Evolutionary conservation across 1,140 invertebrate genomes (phyloP), one percentile per base, ranked within the genome.

Genomic region (Rhizoglyphus robini): DNA sequence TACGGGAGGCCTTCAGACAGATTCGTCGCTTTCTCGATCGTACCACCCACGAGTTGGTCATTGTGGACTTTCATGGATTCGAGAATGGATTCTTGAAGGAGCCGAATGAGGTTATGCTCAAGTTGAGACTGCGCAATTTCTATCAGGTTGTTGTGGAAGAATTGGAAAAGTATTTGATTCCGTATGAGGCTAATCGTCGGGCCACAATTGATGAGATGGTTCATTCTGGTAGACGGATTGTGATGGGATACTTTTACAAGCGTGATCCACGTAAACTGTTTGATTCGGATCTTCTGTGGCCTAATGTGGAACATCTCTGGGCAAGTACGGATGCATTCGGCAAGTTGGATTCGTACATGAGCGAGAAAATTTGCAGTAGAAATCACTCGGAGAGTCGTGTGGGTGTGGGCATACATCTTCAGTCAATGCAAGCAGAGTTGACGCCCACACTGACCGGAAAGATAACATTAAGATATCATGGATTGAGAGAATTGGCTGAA

Each of bases 381-480:
- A 27, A 13, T 18, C 1, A n/a, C 15, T 58, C 54, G n/a, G 18
- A n/a, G 18, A 2, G n/a, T 58, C 15, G n/a, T 29, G 29, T 8
- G n/a, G 15, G n/a, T 58, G 3, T 30, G n/a, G 41, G 20, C 38
- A 46, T 46, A 15, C 41, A 46, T 23, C 25, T 58, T 3, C 60
- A 49, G 59, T 68, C 70, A 20, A 64, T 67, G 2, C 71, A 71
- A 70, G 86, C 86, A 0, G 86, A 89, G 75, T 78, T 87, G 30
- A 89, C 88, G 0, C 86, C 86, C 0, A 85, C 87, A 65, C 77
- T 88, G 36, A 74, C 88, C 8, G 79, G 87, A 49, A 78, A 83
- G 67, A 75, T 79, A 34, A 81, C 69, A 13, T 65, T 68, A n/a
- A 69, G 66, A 30, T 72, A 72, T 63, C 79, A 82, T 5, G 70